Evolutionary conservation across 1,140 invertebrate species (phyloP), one percentile per base, ranked within the genome.

Genomic region (Brachionus paranguensis): DNA sequence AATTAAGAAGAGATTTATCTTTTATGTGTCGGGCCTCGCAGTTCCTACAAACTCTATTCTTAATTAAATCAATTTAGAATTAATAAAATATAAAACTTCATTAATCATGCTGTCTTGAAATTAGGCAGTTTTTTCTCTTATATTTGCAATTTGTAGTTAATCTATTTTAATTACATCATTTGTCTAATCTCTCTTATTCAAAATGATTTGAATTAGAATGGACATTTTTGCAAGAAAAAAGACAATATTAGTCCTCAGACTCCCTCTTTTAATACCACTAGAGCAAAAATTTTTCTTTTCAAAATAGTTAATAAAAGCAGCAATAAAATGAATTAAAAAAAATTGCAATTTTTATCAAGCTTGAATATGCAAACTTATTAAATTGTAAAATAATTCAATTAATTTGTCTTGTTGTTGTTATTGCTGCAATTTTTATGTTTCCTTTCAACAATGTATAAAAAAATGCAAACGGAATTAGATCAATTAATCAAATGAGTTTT

Each of bases 141-240:
- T 43, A 43, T 20, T 43, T 43, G 33, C 68, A 20, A 20, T 72
- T 43, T 72, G 33, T 72, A 43, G 33, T 41, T 72, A 72, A 72
- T 72, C 68, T 72, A 72, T 72, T 72, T 72, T 72, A 72, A 72
- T 72, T 72, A 72, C 68, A 72, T 72, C 68, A 72, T 72, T 72
- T 72, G 37, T 20, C 41, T 72, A 72, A 72, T 72, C 68, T 43
- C 27, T 29, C 37, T 41, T 72, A 43, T 72, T 72, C 68, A 72
- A 72, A 72, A 72, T 72, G 37, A 72, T 43, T 41, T 43, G n/a
- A 72, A 72, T 43, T 41, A 68, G 65, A 33, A 24, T 68, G n/a
- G 33, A 41, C 65, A 68, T 68, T 68, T 68, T 41, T 33, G 33
- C 12, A 41, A 68, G 24, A 68, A 68, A 41, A 41, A 41, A 33